Conservation (phyloP, 2,888 invertebrate species). For the Pinctada fucata region DNA sequence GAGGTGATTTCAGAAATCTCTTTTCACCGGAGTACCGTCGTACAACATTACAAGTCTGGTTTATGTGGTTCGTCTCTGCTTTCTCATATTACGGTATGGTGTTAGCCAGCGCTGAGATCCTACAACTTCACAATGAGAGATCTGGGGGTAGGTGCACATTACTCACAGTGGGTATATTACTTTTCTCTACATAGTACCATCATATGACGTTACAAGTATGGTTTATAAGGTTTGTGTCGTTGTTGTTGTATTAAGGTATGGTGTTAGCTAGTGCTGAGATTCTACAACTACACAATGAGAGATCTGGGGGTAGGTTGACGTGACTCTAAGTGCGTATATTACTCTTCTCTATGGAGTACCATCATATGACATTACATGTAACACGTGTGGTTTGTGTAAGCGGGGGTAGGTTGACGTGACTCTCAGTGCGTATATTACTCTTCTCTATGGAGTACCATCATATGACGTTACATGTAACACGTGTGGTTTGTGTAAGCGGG, state of each 20-base stretch:
- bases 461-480: conserved; percentile 71
- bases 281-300: conserved; percentile 51
- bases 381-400: conserved; percentile 74
- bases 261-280: conserved; percentile 75
- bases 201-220: conserved; percentile 71
- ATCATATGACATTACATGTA: conserved; percentile 68
- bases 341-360: conserved; percentile 66
- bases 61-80: conserved; percentile 75
- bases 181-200: conserved; percentile 66
- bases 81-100: conserved; percentile 76
- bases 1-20: conserved; percentile 63
- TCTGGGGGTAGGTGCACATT: conserved; percentile 33
- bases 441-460: conserved; percentile 65
- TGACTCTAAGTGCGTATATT: conserved; percentile 2
- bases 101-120: conserved; percentile 75
- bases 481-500: conserved; percentile 71
- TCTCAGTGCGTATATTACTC: conserved; percentile 35
- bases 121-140: conserved; percentile 50
- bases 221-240: conserved; percentile 75
- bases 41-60: conserved; percentile 71
- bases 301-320: conserved; percentile 23
- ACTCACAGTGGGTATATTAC: background rate
- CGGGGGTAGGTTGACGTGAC: conserved; percentile 31
- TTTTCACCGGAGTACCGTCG: conserved; percentile 66
- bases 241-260: conserved; percentile 76